Evolutionary conservation across 1,140 invertebrate species (phyloP), one percentile per base, ranked within the genome.

Genomic region (Sinella curviseta): DNA sequence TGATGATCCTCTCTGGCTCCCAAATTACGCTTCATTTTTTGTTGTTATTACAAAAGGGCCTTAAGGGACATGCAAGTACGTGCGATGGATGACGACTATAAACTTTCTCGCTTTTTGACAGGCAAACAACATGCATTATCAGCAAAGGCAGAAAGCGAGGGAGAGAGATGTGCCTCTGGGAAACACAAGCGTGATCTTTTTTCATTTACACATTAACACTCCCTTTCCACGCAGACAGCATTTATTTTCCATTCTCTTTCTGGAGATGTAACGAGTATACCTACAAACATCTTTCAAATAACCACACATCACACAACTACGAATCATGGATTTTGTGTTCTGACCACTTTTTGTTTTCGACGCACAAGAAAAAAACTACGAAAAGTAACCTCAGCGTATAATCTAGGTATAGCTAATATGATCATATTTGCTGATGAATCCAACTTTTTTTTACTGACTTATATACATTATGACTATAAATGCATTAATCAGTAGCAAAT

Each of bases 401-500:
- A n/a, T n/a, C n/a, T n/a, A n/a, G n/a, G n/a, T n/a, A n/a, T n/a
- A n/a, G n/a, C n/a, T n/a, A n/a, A n/a, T n/a, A n/a, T n/a, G n/a
- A n/a, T n/a, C n/a, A n/a, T 60, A n/a, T n/a, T 3, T n/a, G 4
- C 24, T 60, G 24, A 60, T 16, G n/a, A 14, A 60, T 60, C 14
- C 57, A n/a, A 60, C 57, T 26, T 48, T 48, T 48, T 48, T 48
- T 17, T n/a, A 48, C 8, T 60, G 12, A 60, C 55, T n/a, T n/a
- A n/a, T n/a, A n/a, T n/a, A n/a, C n/a, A n/a, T n/a, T n/a, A n/a
- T n/a, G n/a, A n/a, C n/a, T n/a, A 60, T 70, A 80, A 77, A 67
- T 30, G 54, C 76, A 80, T 80, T 80, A 74, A 77, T 77, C 76
- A 77, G 77, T 60, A 77, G 76, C n/a, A 80, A 80, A 80, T 80